Base-by-base conservation (phyloP, 1,140 invertebrate species). In the Drosophila nikananu region DNA sequence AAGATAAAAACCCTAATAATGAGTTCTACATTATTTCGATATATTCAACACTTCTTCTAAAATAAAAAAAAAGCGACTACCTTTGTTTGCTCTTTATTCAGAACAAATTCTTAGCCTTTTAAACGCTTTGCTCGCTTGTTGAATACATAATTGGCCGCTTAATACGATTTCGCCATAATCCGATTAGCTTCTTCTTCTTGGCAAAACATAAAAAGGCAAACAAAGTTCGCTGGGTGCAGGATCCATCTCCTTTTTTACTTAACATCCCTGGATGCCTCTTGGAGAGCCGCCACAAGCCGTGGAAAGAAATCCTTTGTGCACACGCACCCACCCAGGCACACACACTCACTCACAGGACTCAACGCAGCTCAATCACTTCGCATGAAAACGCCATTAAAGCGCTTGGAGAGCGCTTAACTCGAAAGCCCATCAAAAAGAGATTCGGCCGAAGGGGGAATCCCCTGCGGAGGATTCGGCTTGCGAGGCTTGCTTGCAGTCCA, bases 321-420 rank as follows among this genome's bases (percentile, higher is more conserved):
- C 72, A 75, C 64, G 73, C 75, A 60, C 30, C 19, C 41, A 49
- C 41, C 8, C 17, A 49, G 9, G 5, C 52, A 49, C 54, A n/a
- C n/a, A 17, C 32, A 42, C 23, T 35, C 4, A 55, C 37, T 42
- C 21, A 39, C 35, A 57, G 54, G 54, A 57, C 54, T 57, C 54
- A 10, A 48, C 57, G 32, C 41, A 66, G 49, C 58, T 48, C 37
- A 70, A 79, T 68, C 65, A 25, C 55, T 73, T 61, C 65, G n/a
- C 59, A 79, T 87, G 83, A 86, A 86, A 86, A 77, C 17, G 59
- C 76, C 76, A 83, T 86, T 86, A 83, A 68, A 80, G 63, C 68
- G 54, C 60, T 71, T 63, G 61, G 48, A 70, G 71, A 77, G 54
- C 42, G 46, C 72, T 80, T 83, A 80, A 61, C 62, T 81, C 39